Base-by-base conservation (phyloP, 1,140 invertebrate species). In the Ladona fulva region DNA sequence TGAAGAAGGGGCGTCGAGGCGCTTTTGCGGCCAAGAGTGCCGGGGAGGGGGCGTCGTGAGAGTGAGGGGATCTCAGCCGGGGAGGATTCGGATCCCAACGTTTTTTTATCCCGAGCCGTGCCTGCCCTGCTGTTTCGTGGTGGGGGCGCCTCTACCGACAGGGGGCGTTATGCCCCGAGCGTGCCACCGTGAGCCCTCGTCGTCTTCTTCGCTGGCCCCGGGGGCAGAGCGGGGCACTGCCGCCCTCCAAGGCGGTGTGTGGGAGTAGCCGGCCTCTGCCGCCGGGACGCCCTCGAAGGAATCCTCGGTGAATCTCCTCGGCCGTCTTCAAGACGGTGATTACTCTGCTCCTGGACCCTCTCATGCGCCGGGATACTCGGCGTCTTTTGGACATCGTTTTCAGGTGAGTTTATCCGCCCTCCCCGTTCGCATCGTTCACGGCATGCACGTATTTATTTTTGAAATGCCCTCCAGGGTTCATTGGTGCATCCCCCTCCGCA, bases 141-240 rank as follows among this genome's bases (percentile, higher is more conserved):
- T 66, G 52, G 52, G 52, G 52, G 52, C 52, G 52, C 52, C 52
- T 66, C 52, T 16, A 6, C 52, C 52, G 52, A 66, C 52, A 66
- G 52, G 52, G 52, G 52, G 52, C 52, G 52, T 66, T 66, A 66
- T 66, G 52, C 52, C 52, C 52, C 52, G 3, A 19, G n/a, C 52
- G 52, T 66, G 52, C 52, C 52, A 66, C 52, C 52, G 52, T 5
- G 52, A 66, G 52, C 52, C 52, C 52, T 66, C 52, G 52, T 66
- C 52, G 52, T 66, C 52, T 66, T 66, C 52, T 66, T 66, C 52
- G 16, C n/a, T 12, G 52, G 52, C 52, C 52, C 52, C 52, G 52
- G 52, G 52, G 52, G 52, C 52, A 66, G 52, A 66, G n/a, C 52
- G 52, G 52, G 52, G 52, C 52, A 66, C 52, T 66, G 52, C 52